These are phyloP conservation scores for Amblyraja radiata DNA, from an alignment of 2,797 vertebrate species.

Conservation along the genomic window DNA sequence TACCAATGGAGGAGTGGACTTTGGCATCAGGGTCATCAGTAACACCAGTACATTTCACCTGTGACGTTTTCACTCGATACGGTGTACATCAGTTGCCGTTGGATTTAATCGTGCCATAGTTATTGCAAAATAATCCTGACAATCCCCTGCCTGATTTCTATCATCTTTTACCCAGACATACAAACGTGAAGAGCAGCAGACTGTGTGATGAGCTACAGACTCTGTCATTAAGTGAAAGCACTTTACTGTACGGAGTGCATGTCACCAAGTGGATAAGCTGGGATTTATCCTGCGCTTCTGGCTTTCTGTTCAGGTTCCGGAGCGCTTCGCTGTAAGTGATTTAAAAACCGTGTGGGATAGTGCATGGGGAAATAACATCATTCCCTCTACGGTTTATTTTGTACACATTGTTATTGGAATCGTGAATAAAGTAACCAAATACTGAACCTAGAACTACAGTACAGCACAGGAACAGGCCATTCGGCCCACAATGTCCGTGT, in stretches of 20 bases:
- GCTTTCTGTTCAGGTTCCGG: too few species aligned
- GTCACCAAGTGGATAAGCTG: not conserved
- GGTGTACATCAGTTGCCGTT: not conserved
- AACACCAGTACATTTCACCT: not conserved
- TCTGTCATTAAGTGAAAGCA: not conserved
- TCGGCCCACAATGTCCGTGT: too few species aligned
- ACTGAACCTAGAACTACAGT: too few species aligned
- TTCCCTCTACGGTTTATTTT: too few species aligned
- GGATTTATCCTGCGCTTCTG: not conserved
- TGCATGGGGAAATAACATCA: too few species aligned
- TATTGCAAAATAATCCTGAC: not conserved
- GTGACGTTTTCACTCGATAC: not conserved
- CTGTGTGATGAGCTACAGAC: not conserved
- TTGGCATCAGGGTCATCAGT: not conserved
- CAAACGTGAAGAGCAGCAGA: not conserved
- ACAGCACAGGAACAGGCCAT: too few species aligned
- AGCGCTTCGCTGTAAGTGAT: too few species aligned
- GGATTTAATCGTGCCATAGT: not conserved
- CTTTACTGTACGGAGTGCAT: not conserved
- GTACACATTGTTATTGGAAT: too few species aligned
- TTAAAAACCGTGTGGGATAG: too few species aligned
- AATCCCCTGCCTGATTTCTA: not conserved
- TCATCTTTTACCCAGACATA: not conserved
- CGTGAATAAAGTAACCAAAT: too few species aligned
- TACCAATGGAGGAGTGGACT: not conserved